Base-by-base conservation (phyloP, 2,113 vertebrate species). In the Equus przewalskii region DNA sequence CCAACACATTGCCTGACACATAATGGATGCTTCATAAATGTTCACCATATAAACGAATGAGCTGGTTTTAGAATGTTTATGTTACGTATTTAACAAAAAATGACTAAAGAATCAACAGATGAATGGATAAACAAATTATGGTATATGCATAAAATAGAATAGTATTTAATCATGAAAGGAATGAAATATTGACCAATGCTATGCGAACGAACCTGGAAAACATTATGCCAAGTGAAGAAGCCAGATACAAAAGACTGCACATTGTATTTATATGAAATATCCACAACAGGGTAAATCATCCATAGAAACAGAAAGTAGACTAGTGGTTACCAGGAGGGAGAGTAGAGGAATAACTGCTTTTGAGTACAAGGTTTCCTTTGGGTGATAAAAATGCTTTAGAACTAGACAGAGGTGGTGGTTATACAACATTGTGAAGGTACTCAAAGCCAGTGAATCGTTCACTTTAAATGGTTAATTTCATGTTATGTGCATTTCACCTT, bases 31-130 rank as follows among this genome's bases (percentile, higher is more conserved):
- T 93, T 87, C 70, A 41, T 60, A 84, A 81, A 84, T 41, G 51
- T 67, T 95, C 44, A 85, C 5, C 49, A 21, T 33, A 75, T 22
- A 26, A 90, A 56, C 12, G 26, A 75, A 82, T 7, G 46, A 64
- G 15, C 28, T 97, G 51, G 26, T 89, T 89, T 96, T 44, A 88
- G 56, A 85, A 84, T 14, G 7, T 54, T 96, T 64, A 64, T 56
- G 56, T 41, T 75, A 58, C 6, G 8, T 69, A 80, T 80, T 83
- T 91, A 70, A 70, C 67, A 60, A 72, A 79, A 72, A 89, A 64
- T 56, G 22, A 81, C 30, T 33, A 30, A 93, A 85, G 24, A 87
- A 86, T 49, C 60, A 95, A 65, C 21, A 81, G 15, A 69, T 51
- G 7, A 65, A 82, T 51, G 6, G 18, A 44, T 72, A 83, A 67